Percentiles rank a stretch among this genome's conserved stretches.
These are phyloP conservation scores for Aphelinus certus DNA, from an alignment of 1,140 invertebrate genomes.

Conservation along the genomic window DNA sequence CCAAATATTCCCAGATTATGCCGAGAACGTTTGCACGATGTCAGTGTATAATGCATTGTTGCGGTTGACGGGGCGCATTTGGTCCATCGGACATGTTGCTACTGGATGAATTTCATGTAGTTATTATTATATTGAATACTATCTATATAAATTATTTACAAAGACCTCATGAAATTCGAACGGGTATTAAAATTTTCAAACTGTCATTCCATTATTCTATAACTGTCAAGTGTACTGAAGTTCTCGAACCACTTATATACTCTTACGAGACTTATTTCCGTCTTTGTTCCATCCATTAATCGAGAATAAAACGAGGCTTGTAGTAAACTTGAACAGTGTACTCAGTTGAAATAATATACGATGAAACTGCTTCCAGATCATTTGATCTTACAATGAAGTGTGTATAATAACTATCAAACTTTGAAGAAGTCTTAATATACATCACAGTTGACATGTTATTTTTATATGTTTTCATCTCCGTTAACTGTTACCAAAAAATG, in stretches of 20 bases:
- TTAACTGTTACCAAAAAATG: too few species aligned
- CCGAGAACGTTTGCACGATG: not conserved
- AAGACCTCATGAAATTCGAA: too few species aligned
- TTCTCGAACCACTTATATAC: not conserved
- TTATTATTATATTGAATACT: too few species aligned
- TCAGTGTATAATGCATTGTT: not conserved
- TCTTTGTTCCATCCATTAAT: not conserved
- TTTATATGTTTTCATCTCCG: too few species aligned
- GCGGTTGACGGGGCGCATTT: too few species aligned
- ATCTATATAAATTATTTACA: too few species aligned
- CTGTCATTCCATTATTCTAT: too few species aligned
- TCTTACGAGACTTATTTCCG: conserved; percentile 8
- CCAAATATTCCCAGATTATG: not conserved
- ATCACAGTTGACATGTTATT: too few species aligned
- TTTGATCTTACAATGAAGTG: conserved; percentile 9
- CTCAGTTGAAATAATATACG: not conserved
- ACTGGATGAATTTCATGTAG: too few species aligned
- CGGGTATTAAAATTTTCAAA: too few species aligned
- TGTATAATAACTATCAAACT: not conserved
- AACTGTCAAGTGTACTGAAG: not conserved
- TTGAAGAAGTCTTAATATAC: too few species aligned
- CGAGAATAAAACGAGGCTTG: not conserved
- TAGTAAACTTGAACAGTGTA: not conserved
- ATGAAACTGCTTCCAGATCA: conserved; percentile 25
- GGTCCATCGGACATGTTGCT: too few species aligned